Evolutionary conservation across 2,888 invertebrate species (phyloP), one percentile per base, ranked within the genome.

Genomic region (Clanis bilineata): DNA sequence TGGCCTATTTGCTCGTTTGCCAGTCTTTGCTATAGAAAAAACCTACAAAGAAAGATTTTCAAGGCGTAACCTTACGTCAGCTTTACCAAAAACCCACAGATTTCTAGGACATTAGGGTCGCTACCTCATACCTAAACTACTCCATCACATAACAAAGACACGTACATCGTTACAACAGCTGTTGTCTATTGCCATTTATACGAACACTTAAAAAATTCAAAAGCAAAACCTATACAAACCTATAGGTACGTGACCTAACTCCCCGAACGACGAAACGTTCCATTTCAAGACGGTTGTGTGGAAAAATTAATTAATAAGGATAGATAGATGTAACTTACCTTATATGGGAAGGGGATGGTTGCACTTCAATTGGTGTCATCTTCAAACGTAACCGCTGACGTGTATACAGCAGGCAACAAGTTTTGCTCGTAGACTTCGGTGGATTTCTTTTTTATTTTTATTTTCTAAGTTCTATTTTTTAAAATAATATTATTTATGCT

Each of bases 271-370:
- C 66, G 76, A 74, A 76, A 81, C 71, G 83, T 86, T 83, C 73
- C 68, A 71, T 71, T 92, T 88, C 68, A 85, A 87, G 90, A 70
- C 72, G 82, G 72, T 81, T 75, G 63, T 71, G 72, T 73, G 70
- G 79, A 78, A 80, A 82, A 78, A 75, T 68, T 76, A 76, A 82
- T 82, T 79, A 79, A 85, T 69, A 81, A 80, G 77, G 88, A 89
- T 72, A 82, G 87, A 73, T 59, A 76, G 77, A 88, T 82, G 76
- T 75, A 83, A 78, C 79, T 83, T 82, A 79, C 86, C 80, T 72
- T 87, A 82, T 77, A 87, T 76, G 77, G 79, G 85, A 93, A 85
- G 78, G 85, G 88, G 92, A 92, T 76, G 83, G 86, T 82, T 76
- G 77, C 80, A 84, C 74, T 69, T 82, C 77, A 76, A 80, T 86